Evolutionary conservation across 2,113 vertebrate species (phyloP).

Genomic region (Camarhynchus parvulus): DNA sequence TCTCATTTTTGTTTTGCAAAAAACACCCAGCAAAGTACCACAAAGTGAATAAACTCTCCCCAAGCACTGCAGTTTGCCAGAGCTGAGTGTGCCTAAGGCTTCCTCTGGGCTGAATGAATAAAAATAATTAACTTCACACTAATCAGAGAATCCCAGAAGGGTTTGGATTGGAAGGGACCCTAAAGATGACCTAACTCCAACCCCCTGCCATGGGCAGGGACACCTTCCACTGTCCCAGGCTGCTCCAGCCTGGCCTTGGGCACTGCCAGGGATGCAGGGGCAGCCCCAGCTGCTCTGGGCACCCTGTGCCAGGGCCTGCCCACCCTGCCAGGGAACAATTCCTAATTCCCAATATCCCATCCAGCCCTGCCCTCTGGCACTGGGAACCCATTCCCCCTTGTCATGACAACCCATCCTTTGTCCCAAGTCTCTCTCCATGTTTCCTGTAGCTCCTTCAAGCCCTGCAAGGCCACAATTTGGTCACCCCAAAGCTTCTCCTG

Average conservation of each 20-base stretch:
- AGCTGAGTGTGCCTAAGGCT: background rate
- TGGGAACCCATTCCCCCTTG: background rate
- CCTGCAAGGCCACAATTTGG: accelerated
- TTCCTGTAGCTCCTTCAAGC: accelerated
- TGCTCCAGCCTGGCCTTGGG: background rate
- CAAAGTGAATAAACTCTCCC: background rate
- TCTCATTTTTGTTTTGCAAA: background rate
- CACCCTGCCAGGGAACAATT: background rate
- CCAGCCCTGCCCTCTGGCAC: accelerated
- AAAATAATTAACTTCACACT: background rate
- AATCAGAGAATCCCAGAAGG: background rate
- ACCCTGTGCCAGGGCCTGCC: background rate
- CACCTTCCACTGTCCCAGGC: accelerated
- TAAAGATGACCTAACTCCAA: background rate
- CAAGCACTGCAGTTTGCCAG: background rate
- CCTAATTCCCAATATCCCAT: background rate
- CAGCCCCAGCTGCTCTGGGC: background rate
- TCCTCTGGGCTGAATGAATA: background rate
- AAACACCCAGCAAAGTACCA: background rate
- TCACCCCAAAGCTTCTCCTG: background rate
- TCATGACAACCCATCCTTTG: accelerated
- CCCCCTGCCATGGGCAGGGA: background rate
- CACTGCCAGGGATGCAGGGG: background rate
- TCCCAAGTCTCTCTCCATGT: accelerated
- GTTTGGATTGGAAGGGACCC: background rate